Evolutionary conservation across 2,113 vertebrate genomes (phyloP).

Genomic region (Nyctereutes procyonoides): DNA sequence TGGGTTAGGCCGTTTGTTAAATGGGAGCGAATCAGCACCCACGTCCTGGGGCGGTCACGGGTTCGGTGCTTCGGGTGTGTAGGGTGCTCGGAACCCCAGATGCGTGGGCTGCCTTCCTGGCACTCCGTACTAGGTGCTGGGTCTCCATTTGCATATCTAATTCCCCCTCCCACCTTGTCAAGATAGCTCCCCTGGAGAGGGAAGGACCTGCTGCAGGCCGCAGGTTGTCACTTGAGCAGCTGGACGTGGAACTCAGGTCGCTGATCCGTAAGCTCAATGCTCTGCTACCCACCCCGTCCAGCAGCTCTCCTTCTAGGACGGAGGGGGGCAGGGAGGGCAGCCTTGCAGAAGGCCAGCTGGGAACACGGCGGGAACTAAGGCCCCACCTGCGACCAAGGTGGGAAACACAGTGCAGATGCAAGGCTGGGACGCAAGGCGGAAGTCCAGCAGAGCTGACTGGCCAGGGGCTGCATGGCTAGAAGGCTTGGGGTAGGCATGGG

Average conservation of each 20-base stretch:
- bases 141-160: neutral
- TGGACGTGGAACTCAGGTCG: neutral
- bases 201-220: neutral
- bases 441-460: too few species aligned
- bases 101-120: accelerated
- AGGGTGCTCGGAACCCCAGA: neutral
- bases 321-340: neutral
- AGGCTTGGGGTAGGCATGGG: neutral
- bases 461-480: neutral
- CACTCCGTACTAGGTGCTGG: too few species aligned
- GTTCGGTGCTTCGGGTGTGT: neutral
- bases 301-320: neutral
- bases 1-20: neutral
- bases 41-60: too few species aligned
- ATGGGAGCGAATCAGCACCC: neutral
- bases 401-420: neutral
- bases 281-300: neutral
- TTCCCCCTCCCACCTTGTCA: neutral
- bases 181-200: neutral
- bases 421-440: neutral
- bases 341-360: neutral
- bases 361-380: neutral
- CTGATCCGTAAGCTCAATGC: neutral
- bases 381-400: neutral
- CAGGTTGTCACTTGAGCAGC: neutral